Evolutionary conservation across 1,140 invertebrate species (phyloP), one percentile per base, ranked within the genome.

Genomic region (Panonychus citri): DNA sequence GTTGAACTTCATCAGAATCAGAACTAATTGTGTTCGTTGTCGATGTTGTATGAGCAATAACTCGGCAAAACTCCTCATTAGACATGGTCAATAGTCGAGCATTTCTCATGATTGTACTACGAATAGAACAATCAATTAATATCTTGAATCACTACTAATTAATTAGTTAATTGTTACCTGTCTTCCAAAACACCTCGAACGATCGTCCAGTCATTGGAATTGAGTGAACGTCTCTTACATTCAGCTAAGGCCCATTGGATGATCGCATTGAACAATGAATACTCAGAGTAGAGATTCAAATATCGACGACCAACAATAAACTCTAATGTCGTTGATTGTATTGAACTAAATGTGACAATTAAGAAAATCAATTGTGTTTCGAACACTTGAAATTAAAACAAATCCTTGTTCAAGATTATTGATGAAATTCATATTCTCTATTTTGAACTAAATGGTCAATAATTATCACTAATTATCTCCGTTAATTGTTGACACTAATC

Each of bases 221-320:
- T 59, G 15, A 59, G 25, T 15, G 48, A 54, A 5, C 59, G 25
- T 52, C 64, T 30, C 46, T 64, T 64, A 40, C 58, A 61, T 54
- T 65, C 64, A 39, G 60, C 58, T 48, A 63, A 53, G 1, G 64
- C 62, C 64, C 64, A 66, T 40, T 62, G 53, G 50, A 63, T 52
- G 3, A 64, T 54, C 0, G 64, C 60, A 19, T 59, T 63, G 30
- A 66, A 65, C 4, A 66, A 53, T 1, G 64, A 61, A 51, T 62
- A 65, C 40, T 66, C 64, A 2, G 64, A 63, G 40, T 65, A 63
- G 19, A 66, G 52, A 59, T 65, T 66, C 39, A 66, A 42, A 55
- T 66, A 64, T 3, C 58, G 58, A 12, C 64, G 51, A 12, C 54
- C 19, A 19, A 62, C 63, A 15, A 66, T 63, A 13, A 61, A 63